Evolutionary conservation across 1,140 invertebrate genomes (phyloP), one percentile per base, ranked within the genome.

Genomic region (Elymnias hypermnestra): DNA sequence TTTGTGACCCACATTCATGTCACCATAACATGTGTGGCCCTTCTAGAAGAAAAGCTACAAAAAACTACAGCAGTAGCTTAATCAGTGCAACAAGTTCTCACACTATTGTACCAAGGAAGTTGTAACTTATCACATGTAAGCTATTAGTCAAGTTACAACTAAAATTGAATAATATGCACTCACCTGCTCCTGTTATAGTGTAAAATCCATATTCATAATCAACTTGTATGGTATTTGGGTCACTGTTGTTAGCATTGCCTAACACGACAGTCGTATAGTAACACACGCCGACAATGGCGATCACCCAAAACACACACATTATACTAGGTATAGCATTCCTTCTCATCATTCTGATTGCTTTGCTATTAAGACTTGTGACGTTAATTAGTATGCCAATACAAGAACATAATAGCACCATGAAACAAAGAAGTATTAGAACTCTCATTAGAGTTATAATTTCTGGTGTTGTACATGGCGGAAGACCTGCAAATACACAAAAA

Each of bases 201-300:
- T 88, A 89, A 60, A 87, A 88, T 43, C 88, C 88, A 73, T 87
- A 88, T 58, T 88, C 88, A 70, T 88, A 89, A 58, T 85, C 77
- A 12, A 89, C 87, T 57, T 86, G 77, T 58, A 83, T 72, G 14
- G 72, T 66, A 50, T 78, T 76, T 3, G 73, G 60, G 33, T 78
- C 68, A 55, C 69, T 72, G 29, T 79, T 76, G 47, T 86, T 83
- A 37, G 67, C 70, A 62, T 85, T 86, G 2, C 87, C 71, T 31
- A 87, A 61, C 8, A 83, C 77, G 29, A 85, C 76, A 9, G 87
- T 88, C 8, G 87, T 85, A 42, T 88, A 87, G 49, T 89, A 89
- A 53, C 88, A 87, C 12, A 88, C 83, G 12, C 87, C 87, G 4
- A 89, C 83, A 40, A 89, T 87, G 21, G 78, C 74, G n/a, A 88